Evolutionary conservation across 2,113 vertebrate species (phyloP).

Genomic region (Eonycteris spelaea): DNA sequence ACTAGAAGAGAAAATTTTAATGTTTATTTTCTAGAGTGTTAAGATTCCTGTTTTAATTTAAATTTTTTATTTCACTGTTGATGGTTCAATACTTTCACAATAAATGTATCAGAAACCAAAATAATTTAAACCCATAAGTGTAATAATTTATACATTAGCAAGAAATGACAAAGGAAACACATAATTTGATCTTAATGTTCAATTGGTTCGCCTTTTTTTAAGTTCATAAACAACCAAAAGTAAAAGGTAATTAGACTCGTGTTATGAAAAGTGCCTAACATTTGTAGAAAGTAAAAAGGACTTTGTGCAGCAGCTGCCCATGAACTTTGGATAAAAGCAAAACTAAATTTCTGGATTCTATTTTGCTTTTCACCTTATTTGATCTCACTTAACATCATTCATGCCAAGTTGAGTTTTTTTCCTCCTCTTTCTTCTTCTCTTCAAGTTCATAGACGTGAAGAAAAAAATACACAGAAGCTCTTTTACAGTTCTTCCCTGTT

Average conservation of each 20-base stretch:
- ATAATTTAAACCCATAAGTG: constrained; percentile 33
- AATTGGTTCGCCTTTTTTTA: constrained; percentile 47
- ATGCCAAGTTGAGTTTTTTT: constrained; percentile 67
- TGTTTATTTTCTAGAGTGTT: constrained; percentile 1
- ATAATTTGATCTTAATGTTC: constrained; percentile 17
- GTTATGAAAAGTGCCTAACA: constrained; percentile 49
- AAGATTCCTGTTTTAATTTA: background rate
- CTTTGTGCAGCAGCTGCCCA: constrained; percentile 43
- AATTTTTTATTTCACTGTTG: constrained; percentile 37
- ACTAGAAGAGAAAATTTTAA: background rate
- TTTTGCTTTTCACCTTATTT: constrained; percentile 78
- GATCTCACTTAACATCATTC: constrained; percentile 65
- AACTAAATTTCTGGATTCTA: constrained; percentile 68
- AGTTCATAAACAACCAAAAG: constrained; percentile 56
- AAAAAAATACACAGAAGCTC: constrained; percentile 17
- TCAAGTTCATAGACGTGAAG: constrained; percentile 57
- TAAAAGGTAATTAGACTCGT: constrained; percentile 58
- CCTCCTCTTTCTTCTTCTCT: constrained; percentile 39
- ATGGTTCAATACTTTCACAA: background rate
- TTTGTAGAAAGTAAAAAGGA: constrained; percentile 62
- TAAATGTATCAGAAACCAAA: constrained; percentile 23
- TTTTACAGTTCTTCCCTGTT: constrained; percentile 13
- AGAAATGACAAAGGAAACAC: constrained; percentile 43
- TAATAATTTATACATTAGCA: constrained; percentile 47
- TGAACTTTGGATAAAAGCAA: constrained; percentile 68